Percentiles rank a stretch among this genome's conserved stretches.
Evolutionary conservation across 2,888 invertebrate genomes (phyloP).

Genomic region (Parapristionchus giblindavisi): DNA sequence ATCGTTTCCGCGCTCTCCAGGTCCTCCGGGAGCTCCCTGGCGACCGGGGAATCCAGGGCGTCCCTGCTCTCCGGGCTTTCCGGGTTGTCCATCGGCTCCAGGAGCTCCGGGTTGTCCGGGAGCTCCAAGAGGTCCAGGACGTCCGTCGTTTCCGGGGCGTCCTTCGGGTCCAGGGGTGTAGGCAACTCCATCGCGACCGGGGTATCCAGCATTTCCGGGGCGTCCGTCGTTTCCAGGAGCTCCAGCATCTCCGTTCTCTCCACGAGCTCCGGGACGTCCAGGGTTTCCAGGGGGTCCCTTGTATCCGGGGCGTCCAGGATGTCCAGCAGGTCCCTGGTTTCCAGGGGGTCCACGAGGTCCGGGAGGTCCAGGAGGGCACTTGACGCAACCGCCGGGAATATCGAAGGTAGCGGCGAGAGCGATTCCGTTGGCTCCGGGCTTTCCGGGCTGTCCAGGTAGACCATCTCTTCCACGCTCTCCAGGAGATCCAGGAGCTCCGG

Average conservation of each 20-base stretch:
- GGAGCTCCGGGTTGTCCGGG: conserved; percentile 34
- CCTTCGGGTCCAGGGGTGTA: conserved; percentile 33
- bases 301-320: conserved; percentile 51
- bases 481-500: conserved; percentile 52
- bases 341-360: conserved; percentile 56
- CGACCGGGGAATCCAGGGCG: conserved; percentile 47
- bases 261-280: conserved; percentile 27
- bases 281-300: conserved; percentile 45
- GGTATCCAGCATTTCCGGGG: conserved; percentile 33
- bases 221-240: conserved; percentile 27
- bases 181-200: conserved; percentile 48
- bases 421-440: conserved; percentile 55
- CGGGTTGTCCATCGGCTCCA: conserved; percentile 54
- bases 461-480: conserved; percentile 54
- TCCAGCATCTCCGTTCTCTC: conserved; percentile 31
- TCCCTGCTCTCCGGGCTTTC: conserved; percentile 45
- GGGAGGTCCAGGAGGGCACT: conserved; percentile 53
- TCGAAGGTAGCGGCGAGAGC: conserved; percentile 57
- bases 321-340: conserved; percentile 51
- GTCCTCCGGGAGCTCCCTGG: conserved; percentile 20
- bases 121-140: conserved; percentile 36
- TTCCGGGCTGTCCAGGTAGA: conserved; percentile 57
- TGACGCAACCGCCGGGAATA: conserved; percentile 59
- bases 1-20: conserved; percentile 48
- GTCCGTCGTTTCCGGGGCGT: conserved; percentile 34